Evolutionary conservation across 2,113 vertebrate genomes (phyloP).

Genomic region (Girardinichthys multiradiatus): DNA sequence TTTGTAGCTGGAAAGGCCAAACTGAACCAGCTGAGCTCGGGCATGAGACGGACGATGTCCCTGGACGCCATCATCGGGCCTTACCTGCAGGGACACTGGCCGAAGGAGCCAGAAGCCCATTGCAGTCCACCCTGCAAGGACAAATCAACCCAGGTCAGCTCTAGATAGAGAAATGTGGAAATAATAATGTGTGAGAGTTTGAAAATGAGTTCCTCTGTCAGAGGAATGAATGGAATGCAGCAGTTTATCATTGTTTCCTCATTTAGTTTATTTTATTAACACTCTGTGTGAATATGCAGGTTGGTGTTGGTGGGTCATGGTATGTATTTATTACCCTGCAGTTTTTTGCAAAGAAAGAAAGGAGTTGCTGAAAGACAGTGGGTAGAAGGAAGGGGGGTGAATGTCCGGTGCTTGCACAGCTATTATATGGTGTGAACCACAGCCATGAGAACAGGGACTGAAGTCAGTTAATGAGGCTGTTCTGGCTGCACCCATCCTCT

Average conservation of each 20-base stretch:
- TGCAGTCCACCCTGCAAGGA: constrained; percentile 79
- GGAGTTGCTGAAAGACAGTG: constrained; percentile 1
- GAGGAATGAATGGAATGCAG: constrained; percentile 28
- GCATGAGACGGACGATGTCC: constrained; percentile 84
- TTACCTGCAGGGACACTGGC: constrained; percentile 92
- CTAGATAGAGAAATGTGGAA: constrained; percentile 4
- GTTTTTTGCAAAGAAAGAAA: constrained; percentile 24
- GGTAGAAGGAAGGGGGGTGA: constrained; percentile 22
- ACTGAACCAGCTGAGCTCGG: constrained; percentile 74
- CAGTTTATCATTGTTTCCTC: not conserved
- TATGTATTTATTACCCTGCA: not conserved
- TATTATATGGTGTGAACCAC: constrained; percentile 64
- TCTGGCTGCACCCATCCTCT: constrained; percentile 67
- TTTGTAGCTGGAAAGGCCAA: constrained; percentile 76
- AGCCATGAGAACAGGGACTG: constrained; percentile 57
- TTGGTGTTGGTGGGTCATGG: not conserved
- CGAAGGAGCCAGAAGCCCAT: constrained; percentile 81
- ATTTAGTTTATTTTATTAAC: not conserved
- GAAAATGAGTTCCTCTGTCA: not conserved
- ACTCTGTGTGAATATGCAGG: not conserved
- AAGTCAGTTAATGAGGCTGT: constrained; percentile 66
- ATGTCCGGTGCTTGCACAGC: constrained; percentile 41
- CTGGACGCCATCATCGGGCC: constrained; percentile 88
- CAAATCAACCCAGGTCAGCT: constrained; percentile 90
- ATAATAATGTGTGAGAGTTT: not conserved